Evolutionary conservation across 92 coral and sea anemone genomes (phyloP).

Genomic region (Pocillopora grandis): DNA sequence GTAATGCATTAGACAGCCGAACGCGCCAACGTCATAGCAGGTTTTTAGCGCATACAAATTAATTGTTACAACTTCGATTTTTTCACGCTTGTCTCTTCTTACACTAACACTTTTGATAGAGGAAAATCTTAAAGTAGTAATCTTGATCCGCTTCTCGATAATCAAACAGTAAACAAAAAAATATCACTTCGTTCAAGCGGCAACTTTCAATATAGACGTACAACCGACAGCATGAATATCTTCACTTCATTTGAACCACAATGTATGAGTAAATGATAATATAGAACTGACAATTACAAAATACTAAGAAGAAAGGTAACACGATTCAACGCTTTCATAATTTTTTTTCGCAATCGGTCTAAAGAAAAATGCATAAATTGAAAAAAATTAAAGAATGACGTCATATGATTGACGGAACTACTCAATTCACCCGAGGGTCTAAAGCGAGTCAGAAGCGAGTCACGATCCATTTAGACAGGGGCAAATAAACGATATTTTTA

Average conservation of each 20-base stretch:
- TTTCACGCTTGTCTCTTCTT: neutral
- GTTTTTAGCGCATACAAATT: neutral
- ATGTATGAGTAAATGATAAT: too few relatives aligned
- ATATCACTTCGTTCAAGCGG: neutral
- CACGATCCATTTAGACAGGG: neutral
- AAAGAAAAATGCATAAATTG: too few relatives aligned
- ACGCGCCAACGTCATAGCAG: neutral
- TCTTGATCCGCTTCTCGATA: too few relatives aligned
- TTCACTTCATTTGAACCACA: too few relatives aligned
- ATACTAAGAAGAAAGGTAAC: too few relatives aligned
- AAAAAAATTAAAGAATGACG: neutral
- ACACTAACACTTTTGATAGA: neutral
- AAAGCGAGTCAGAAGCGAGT: neutral
- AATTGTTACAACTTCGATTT: neutral
- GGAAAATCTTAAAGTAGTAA: too few relatives aligned
- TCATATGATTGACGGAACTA: neutral
- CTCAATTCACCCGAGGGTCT: neutral
- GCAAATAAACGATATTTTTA: neutral
- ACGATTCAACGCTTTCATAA: too few relatives aligned
- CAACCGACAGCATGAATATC: too few relatives aligned
- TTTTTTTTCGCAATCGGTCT: too few relatives aligned
- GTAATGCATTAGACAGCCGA: slow-evolving; percentile 1
- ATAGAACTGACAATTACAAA: too few relatives aligned
- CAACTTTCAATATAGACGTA: too few relatives aligned
- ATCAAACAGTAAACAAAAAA: neutral